phyloP scores from a whole-genome alignment of 2,888 invertebrate species.

The Stenurella melanura region DNA sequence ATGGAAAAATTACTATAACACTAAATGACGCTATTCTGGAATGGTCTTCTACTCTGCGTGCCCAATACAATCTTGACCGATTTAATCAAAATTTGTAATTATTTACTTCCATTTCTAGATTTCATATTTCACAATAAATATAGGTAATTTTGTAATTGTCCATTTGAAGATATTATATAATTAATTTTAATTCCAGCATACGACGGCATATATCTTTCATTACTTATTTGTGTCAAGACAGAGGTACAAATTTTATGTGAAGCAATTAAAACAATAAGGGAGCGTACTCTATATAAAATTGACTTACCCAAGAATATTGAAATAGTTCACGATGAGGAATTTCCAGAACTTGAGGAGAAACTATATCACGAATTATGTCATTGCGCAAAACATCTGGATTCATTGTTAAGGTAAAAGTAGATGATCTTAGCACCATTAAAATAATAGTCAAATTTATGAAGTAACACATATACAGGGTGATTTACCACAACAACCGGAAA shows the following conservation, averaged over 20 bases:
- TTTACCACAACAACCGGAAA: too few relatives aligned
- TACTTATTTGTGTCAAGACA: conserved; percentile 17
- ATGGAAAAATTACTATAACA: too few relatives aligned
- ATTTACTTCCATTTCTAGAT: too few relatives aligned
- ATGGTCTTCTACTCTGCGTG: too few relatives aligned
- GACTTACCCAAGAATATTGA: conserved; percentile 6
- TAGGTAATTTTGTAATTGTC: too few relatives aligned
- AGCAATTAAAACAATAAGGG: conserved; percentile 18
- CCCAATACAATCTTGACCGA: too few relatives aligned
- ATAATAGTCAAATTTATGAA: too few relatives aligned
- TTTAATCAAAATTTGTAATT: too few relatives aligned
- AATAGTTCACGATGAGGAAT: conserved; percentile 29
- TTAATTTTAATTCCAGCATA: conserved; percentile 10
- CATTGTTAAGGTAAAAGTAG: conserved; percentile 23
- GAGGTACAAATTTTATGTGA: conserved; percentile 15
- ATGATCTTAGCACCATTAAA: background rate
- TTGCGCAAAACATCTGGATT: conserved; percentile 23
- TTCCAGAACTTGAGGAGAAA: conserved; percentile 31
- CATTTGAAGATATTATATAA: too few relatives aligned
- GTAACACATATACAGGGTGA: too few relatives aligned
- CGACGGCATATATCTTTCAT: background rate
- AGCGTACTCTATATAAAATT: conserved; percentile 15
- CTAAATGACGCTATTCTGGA: too few relatives aligned
- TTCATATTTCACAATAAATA: too few relatives aligned
- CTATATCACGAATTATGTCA: conserved; percentile 19